These are phyloP conservation scores for Sipha maydis DNA, from an alignment of 2,888 invertebrate species.

Conservation along the genomic window DNA sequence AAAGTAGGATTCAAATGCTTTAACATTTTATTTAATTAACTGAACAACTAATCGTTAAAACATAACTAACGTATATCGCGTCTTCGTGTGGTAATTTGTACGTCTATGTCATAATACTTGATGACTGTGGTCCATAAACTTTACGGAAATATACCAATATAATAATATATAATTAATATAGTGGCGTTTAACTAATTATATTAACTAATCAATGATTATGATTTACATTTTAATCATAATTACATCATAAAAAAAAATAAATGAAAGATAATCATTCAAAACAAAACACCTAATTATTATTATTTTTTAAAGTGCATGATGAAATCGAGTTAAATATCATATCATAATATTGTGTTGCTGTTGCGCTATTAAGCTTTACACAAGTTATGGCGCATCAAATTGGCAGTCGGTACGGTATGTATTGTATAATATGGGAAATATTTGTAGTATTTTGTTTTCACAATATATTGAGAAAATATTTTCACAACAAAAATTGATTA, in stretches of 20 bases:
- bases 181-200: background rate
- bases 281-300: constrained; percentile 2
- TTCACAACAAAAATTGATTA: background rate
- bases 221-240: background rate
- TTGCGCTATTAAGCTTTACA: background rate
- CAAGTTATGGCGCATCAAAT: background rate
- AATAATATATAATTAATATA: background rate
- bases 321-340: background rate
- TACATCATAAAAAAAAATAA: background rate
- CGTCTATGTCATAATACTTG: background rate
- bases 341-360: background rate
- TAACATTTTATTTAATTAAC: no score
- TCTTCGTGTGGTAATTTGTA: no score
- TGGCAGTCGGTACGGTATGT: background rate
- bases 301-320: background rate
- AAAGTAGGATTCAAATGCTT: no score
- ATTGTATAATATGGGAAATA: no score
- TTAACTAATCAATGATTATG: background rate
- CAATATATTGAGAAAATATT: background rate
- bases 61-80: background rate
- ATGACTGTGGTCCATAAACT: background rate
- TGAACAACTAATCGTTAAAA: background rate
- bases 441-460: no score
- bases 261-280: background rate
- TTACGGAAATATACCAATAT: background rate